Conservation (phyloP, 2,797 vertebrate species). For the Cuniculus paca region DNA sequence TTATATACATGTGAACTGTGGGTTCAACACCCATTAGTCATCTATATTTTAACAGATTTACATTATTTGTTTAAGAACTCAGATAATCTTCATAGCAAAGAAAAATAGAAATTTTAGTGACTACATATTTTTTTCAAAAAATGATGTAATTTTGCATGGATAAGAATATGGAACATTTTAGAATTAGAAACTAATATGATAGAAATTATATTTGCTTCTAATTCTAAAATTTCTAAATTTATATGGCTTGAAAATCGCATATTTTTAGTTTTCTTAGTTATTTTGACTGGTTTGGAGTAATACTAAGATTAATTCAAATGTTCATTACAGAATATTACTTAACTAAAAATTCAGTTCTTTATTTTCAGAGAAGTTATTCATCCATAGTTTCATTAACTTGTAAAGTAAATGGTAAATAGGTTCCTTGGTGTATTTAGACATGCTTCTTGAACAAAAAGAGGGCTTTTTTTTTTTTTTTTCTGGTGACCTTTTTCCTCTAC, state of each 20-base stretch:
- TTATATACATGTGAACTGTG: background rate
- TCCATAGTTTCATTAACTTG: background rate
- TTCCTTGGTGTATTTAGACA: background rate
- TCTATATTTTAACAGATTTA: background rate
- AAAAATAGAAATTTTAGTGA: background rate
- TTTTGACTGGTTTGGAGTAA: background rate
- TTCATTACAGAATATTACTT: background rate
- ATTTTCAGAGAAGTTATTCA: background rate
- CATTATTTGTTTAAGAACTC: background rate
- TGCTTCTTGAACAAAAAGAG: background rate
- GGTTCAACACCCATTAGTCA: background rate
- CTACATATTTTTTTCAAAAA: background rate
- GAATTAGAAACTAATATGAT: background rate
- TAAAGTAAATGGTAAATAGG: background rate
- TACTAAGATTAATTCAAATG: background rate
- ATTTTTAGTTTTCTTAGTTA: background rate
- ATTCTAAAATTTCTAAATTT: background rate
- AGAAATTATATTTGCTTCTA: background rate
- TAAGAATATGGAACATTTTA: background rate
- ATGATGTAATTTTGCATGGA: background rate
- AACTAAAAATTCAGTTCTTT: background rate
- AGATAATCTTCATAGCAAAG: background rate
- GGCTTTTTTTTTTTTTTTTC: background rate
- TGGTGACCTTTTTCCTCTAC: background rate
- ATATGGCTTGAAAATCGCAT: background rate